Evolutionary conservation across 2,888 invertebrate genomes (phyloP), one percentile per base, ranked within the genome.

Genomic region (Myopa testacea): DNA sequence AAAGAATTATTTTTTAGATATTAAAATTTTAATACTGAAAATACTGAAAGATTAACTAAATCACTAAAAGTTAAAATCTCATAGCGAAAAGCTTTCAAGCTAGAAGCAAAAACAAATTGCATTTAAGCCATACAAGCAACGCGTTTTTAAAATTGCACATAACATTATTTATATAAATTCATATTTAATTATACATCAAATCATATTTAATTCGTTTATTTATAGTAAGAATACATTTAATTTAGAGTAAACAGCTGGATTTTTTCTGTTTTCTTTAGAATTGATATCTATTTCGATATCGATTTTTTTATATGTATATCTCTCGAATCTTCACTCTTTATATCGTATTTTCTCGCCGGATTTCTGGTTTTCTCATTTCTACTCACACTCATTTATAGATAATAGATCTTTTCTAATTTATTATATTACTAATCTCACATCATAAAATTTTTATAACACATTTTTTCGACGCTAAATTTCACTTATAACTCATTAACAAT

Each of bases 101-200:
- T 2, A 8, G n/a, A 63, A 63, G 45, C 62, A 1, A 8, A 40
- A 60, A 45, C 19, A n/a, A 19, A 16, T 26, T 45, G 7, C 40
- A 62, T 63, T 50, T 45, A 72, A 73, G 73, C 73, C 73, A 73
- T 73, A 73, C 34, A 73, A 62, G 34, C 45, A 40, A 16, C 26
- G 62, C 10, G 16, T 73, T 26, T 14, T 63, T 73, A 52, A 12
- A 26, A 62, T 26, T 62, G 6, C 45, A 45, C 45, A 45, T 8
- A 45, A 45, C 6, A 45, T 45, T 8, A 8, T 45, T 8, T 6
- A 8, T 45, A 45, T 45, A 45, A 45, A 45, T 45, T 6, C 26
- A 6, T 12, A 26, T 62, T 62, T 62, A 34, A 26, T 62, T 26
- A n/a, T 10, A 26, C 26, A 26, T 2, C 14, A 62, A 26, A 62